These are phyloP conservation scores for Oceanites oceanicus DNA, from an alignment of 2,113 vertebrate genomes.

Conservation along the genomic window DNA sequence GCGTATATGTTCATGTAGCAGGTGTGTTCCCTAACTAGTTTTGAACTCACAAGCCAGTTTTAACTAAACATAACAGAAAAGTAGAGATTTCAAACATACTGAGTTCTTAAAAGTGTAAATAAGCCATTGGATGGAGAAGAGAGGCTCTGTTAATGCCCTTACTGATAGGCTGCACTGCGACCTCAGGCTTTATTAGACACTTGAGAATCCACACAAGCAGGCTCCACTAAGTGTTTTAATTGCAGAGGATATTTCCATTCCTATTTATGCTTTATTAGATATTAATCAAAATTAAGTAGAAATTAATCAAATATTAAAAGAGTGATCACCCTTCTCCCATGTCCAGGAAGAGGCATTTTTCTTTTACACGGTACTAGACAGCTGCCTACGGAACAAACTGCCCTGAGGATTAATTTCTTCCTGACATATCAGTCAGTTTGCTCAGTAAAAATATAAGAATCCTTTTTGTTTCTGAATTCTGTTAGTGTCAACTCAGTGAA, in stretches of 20 bases:
- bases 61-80: not conserved
- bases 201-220: not conserved
- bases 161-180: not conserved
- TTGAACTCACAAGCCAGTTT: not conserved
- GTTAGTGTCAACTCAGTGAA: not conserved
- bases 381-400: not conserved
- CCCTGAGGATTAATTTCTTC: not conserved
- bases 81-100: not conserved
- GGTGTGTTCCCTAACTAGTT: not conserved
- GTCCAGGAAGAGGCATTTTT: not conserved
- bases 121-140: not conserved
- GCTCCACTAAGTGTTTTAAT: not conserved
- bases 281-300: not conserved
- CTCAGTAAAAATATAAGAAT: not conserved
- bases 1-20: rapidly evolving
- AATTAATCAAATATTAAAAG: too few relatives aligned
- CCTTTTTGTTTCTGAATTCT: not conserved
- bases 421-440: not conserved
- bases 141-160: not conserved
- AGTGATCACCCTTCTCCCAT: not conserved
- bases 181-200: not conserved
- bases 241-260: not conserved
- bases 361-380: not conserved
- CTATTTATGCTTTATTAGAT: not conserved
- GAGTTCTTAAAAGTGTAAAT: not conserved